Conservation (phyloP, 2,797 vertebrate genomes). For the Taenioides sp. region DNA sequence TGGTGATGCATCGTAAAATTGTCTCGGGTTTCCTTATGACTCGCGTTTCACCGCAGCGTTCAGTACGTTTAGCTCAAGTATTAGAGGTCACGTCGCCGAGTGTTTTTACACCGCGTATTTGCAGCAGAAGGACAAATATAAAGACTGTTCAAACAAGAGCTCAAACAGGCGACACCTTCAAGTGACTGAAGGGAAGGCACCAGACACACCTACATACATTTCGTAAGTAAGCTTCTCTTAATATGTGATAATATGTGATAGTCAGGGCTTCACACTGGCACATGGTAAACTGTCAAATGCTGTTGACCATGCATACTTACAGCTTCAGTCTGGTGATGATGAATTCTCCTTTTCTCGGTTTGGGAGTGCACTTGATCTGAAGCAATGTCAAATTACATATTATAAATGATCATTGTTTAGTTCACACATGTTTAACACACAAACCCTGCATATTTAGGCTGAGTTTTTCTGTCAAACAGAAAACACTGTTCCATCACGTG, state of each 20-base stretch:
- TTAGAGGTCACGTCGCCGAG: neutral
- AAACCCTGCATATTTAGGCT: too few species aligned
- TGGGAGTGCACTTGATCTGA: neutral
- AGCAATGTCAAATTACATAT: neutral
- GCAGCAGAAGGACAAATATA: neutral
- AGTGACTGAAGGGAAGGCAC: conserved; percentile 7
- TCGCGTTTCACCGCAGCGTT: fast-evolving
- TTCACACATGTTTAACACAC: too few species aligned
- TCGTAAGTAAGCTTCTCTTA: conserved; percentile 39
- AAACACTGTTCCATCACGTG: too few species aligned
- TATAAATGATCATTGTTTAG: too few species aligned
- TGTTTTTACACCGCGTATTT: neutral
- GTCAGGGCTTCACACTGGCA: neutral
- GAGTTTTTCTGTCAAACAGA: too few species aligned
- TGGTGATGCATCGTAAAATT: neutral
- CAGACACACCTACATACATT: neutral
- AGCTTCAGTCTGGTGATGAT: neutral
- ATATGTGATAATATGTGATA: neutral
- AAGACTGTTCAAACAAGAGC: conserved; percentile 2
- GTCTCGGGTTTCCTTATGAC: neutral
- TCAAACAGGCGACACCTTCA: neutral
- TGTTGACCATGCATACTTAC: neutral
- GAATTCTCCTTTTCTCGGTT: neutral
- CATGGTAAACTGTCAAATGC: neutral
- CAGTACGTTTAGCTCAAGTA: neutral